phyloP scores from a whole-genome alignment of 2,888 invertebrate species.

The Cataglyphis albicans region DNA sequence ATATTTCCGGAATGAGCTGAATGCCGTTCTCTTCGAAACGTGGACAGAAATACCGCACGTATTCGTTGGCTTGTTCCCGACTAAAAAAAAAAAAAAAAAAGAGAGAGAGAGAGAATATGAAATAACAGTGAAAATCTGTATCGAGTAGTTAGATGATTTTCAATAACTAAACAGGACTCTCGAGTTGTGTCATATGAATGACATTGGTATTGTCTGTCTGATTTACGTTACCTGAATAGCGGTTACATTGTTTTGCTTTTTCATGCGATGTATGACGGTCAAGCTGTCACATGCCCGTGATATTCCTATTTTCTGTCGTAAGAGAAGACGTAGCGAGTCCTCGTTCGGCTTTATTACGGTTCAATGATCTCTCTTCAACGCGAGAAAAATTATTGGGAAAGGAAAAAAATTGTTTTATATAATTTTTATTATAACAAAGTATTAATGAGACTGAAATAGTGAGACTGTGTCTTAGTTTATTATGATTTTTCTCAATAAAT shows the following conservation, averaged over 20 bases:
- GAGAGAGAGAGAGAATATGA: constrained; percentile 1
- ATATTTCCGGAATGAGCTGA: constrained; percentile 51
- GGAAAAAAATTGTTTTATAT: not conserved
- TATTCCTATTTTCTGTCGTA: constrained; percentile 28
- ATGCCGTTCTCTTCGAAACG: constrained; percentile 39
- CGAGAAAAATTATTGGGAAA: not conserved
- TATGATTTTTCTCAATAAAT: constrained; percentile 4
- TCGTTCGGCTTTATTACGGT: constrained; percentile 2
- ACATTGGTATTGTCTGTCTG: constrained; percentile 38
- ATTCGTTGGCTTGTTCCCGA: constrained; percentile 1
- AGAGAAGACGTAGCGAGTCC: not conserved
- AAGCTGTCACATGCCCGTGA: constrained; percentile 34
- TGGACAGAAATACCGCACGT: constrained; percentile 27
- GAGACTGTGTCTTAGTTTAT: not conserved
- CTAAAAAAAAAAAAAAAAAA: not conserved
- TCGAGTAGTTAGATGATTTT: constrained; percentile 44
- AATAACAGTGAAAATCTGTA: constrained; percentile 45
- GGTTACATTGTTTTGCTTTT: constrained; percentile 38
- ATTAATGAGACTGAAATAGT: not conserved
- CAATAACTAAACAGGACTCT: constrained; percentile 27
- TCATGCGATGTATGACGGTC: constrained; percentile 31
- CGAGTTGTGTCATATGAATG: constrained; percentile 49
- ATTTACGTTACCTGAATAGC: constrained; percentile 41
- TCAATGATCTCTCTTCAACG: not conserved
- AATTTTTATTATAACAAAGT: constrained; percentile 9